Conservation (phyloP, 2,888 invertebrate species). For the Cephus pygmeus region DNA sequence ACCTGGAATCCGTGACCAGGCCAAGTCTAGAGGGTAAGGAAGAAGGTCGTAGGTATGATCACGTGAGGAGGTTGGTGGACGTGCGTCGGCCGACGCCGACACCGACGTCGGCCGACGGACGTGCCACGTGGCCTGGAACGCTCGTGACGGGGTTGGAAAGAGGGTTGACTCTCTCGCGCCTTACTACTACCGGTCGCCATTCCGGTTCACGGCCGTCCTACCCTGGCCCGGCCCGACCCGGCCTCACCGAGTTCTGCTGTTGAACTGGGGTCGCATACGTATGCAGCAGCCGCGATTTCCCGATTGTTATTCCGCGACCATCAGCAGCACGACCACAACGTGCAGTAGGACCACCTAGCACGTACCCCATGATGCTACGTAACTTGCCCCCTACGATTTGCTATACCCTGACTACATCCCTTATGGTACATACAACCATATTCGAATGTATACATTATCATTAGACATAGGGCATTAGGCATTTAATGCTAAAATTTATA, state of each 20-base stretch:
- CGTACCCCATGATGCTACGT: conserved; percentile 33
- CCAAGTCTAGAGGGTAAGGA: conserved; percentile 25
- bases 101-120: conserved; percentile 43
- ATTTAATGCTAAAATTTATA: no score
- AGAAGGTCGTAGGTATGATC: conserved; percentile 23
- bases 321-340: conserved; percentile 16
- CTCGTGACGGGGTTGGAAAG: conserved; percentile 54
- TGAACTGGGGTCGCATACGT: conserved; percentile 31
- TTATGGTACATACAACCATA: no score
- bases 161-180: conserved; percentile 32
- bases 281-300: conserved; percentile 49
- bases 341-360: conserved; percentile 34
- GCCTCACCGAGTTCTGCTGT: conserved; percentile 11
- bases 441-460: no score
- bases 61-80: conserved; percentile 29
- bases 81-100: conserved; percentile 48
- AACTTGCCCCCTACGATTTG: conserved; percentile 9
- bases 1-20: conserved; percentile 42
- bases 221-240: conserved; percentile 6
- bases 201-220: conserved; percentile 29
- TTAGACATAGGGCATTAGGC: no score
- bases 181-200: conserved; percentile 11
- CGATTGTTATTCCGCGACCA: conserved; percentile 59
- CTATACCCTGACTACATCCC: no score
- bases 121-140: conserved; percentile 22